Percentiles rank a stretch among this genome's conserved stretches.
Evolutionary conservation across 2,797 vertebrate genomes (phyloP).

Genomic region (Natrix natrix): DNA sequence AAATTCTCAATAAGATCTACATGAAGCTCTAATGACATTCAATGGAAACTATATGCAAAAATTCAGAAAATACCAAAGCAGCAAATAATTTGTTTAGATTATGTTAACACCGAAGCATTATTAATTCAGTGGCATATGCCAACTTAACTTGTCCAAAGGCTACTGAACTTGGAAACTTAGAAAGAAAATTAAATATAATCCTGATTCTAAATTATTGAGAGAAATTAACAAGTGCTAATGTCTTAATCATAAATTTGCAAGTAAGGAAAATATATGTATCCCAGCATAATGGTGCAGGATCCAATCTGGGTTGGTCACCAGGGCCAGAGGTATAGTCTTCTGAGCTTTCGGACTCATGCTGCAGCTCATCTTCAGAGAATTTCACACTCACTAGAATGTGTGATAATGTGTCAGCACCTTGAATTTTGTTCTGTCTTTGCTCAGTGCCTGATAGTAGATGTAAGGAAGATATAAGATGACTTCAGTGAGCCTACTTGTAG

Average conservation of each 20-base stretch:
- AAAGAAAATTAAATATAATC: background rate
- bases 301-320: no score
- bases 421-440: slow-evolving; percentile 59
- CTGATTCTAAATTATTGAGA: background rate
- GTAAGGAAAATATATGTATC: background rate
- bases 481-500: slow-evolving; percentile 49
- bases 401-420: slow-evolving; percentile 45
- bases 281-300: background rate
- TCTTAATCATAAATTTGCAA: background rate
- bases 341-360: no score
- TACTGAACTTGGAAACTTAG: background rate
- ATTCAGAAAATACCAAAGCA: background rate
- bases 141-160: background rate
- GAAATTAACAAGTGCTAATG: background rate
- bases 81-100: background rate
- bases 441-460: slow-evolving; percentile 43
- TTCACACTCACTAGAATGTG: background rate
- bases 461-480: slow-evolving; percentile 52
- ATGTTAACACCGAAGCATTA: background rate
- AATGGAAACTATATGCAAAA: background rate
- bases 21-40: background rate
- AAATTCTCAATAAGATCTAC: background rate
- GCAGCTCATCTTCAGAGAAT: background rate
- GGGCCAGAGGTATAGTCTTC: no score
- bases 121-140: slow-evolving; percentile 10